Base-by-base conservation (phyloP, 2,797 vertebrate species). In the Enteromius thamalakanensis region DNA sequence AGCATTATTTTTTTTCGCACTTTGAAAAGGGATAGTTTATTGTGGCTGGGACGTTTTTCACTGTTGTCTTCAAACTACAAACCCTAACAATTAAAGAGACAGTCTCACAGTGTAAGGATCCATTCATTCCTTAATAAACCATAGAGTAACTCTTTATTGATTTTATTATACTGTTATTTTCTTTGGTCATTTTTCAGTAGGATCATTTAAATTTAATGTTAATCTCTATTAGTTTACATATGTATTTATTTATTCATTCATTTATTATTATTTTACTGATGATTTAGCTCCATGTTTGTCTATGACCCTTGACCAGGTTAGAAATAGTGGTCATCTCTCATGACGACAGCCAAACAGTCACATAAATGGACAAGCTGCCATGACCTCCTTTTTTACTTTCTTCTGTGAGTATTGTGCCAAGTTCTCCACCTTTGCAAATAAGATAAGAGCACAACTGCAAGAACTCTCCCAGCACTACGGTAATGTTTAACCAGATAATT, bases 401-500 rank as follows among this genome's bases (percentile, higher is more conserved):
- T 69, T 79, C 81, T 86, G 51, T 84, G 83, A 84, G 64, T 69
- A 23, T 77, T 85, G 80, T 94, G 94, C 94, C 94, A 95, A 94
- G 87, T 93, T 87, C 84, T 90, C 93, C 92, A 96, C 95, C 96
- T 96, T 95, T 91, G 91, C 89, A 92, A 95, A 92, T 89, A 91
- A 68, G 97, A 99, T 98, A 98, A 97, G 95, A 89, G 91, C 85
- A 88, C 91, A 92, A 89, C 89, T 87, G 87, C 91, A 90, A 89
- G 87, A 93, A 93, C 93, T 92, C 93, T 91, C 85, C 90, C 93
- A 92, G 91, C 92, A 76, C 84, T 67, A 86, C 86, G 89, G 92
- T 94, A 95, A 95, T 98, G 96, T 93, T 93, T 95, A 94, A 93
- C 90, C 92, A 95, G 97, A 98, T 98, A 97, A 97, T 95, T 94